These are phyloP conservation scores for Temnothorax unifasciatus DNA, from an alignment of 2,888 invertebrate species.

Conservation along the genomic window DNA sequence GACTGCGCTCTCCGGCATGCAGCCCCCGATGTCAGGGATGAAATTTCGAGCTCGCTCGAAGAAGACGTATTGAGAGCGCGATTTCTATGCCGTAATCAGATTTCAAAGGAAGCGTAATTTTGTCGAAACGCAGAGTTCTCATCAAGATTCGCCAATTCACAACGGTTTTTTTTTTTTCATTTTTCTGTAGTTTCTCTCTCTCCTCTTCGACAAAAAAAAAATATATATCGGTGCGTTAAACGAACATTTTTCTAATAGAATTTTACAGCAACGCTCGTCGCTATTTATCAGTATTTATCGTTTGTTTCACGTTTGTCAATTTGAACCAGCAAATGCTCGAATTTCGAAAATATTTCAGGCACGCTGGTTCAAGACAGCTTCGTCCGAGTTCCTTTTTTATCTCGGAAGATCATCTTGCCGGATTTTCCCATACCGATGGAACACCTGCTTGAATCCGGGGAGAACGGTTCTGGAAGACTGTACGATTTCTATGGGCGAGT, in stretches of 20 bases:
- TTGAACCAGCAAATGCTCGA: neutral
- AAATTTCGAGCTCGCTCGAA: slow-evolving; percentile 40
- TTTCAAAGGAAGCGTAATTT: slow-evolving; percentile 53
- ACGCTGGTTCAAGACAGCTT: neutral
- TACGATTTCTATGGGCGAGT: slow-evolving; percentile 41
- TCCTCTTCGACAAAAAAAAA: neutral
- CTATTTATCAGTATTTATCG: slow-evolving; percentile 72
- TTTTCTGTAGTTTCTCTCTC: neutral
- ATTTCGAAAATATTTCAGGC: slow-evolving; percentile 17
- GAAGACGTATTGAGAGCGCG: slow-evolving; percentile 45
- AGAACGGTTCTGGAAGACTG: slow-evolving; percentile 26
- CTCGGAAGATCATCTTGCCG: slow-evolving; percentile 43
- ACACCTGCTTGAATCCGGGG: slow-evolving; percentile 66
- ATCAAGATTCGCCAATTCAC: slow-evolving; percentile 19
- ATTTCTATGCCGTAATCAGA: slow-evolving; percentile 56
- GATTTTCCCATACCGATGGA: slow-evolving; percentile 63
- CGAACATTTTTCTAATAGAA: neutral
- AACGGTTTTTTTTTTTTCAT: neutral
- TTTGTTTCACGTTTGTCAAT: slow-evolving; percentile 55
- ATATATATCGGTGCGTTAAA: neutral
- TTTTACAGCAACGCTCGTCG: neutral
- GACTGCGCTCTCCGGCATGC: slow-evolving; percentile 61
- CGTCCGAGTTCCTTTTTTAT: slow-evolving; percentile 36
- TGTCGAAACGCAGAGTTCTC: slow-evolving; percentile 34
- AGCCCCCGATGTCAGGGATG: slow-evolving; percentile 38